These are phyloP conservation scores for Crepidodera aurea DNA, from an alignment of 2,888 invertebrate species.

Conservation along the genomic window DNA sequence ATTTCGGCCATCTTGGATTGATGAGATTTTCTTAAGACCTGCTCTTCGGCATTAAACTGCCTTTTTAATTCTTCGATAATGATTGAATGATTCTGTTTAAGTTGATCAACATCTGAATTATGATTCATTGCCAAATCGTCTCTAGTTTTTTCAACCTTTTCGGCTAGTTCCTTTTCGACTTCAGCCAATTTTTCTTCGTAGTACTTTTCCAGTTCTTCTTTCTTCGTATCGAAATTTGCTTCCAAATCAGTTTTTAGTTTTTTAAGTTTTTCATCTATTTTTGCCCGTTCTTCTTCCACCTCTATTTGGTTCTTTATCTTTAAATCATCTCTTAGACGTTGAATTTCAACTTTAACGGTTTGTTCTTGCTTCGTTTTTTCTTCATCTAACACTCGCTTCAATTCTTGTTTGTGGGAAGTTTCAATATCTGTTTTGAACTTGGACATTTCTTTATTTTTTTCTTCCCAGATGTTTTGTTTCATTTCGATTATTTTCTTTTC, in stretches of 20 bases:
- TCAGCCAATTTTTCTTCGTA: slow-evolving; percentile 64
- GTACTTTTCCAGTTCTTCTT: slow-evolving; percentile 62
- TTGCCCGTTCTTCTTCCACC: slow-evolving; percentile 53
- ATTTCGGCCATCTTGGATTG: slow-evolving; percentile 71
- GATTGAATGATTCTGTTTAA: slow-evolving; percentile 68
- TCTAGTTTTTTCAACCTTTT: slow-evolving; percentile 60
- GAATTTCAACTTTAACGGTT: slow-evolving; percentile 57
- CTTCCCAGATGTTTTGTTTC: slow-evolving; percentile 66
- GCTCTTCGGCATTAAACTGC: slow-evolving; percentile 74
- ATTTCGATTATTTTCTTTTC: slow-evolving; percentile 66
- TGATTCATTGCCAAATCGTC: slow-evolving; percentile 66
- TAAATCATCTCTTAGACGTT: slow-evolving; percentile 65
- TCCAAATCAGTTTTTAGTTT: slow-evolving; percentile 60
- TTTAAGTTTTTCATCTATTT: slow-evolving; percentile 63
- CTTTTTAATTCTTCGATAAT: slow-evolving; percentile 69
- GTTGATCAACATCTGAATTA: slow-evolving; percentile 64
- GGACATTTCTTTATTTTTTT: slow-evolving; percentile 59
- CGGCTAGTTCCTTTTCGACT: slow-evolving; percentile 65
- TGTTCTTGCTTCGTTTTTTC: slow-evolving; percentile 56
- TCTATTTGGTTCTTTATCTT: slow-evolving; percentile 59
- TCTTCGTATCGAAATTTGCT: slow-evolving; percentile 54
- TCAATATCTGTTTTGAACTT: slow-evolving; percentile 58
- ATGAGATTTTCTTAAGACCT: slow-evolving; percentile 72
- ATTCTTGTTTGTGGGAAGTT: slow-evolving; percentile 61
- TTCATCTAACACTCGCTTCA: slow-evolving; percentile 63